Evolutionary conservation across 2,113 vertebrate genomes (phyloP).

Genomic region (Seriola aureovittata): DNA sequence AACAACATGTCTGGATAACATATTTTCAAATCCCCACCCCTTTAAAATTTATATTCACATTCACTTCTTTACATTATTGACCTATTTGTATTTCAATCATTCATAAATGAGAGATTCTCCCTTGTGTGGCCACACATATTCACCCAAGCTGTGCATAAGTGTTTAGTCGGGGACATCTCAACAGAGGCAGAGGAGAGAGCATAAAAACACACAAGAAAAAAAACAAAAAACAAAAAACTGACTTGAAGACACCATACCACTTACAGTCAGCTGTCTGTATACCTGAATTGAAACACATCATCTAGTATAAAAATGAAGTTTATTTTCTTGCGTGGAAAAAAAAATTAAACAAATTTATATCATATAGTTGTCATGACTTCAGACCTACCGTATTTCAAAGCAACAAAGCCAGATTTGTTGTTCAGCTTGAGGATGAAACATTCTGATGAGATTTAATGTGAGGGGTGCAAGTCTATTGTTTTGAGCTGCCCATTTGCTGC

Average conservation of each 20-base stretch:
- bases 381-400: conserved; percentile 1
- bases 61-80: too few species aligned
- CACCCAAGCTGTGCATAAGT: neutral
- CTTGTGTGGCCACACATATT: neutral
- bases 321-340: neutral
- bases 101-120: neutral
- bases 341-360: neutral
- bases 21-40: too few species aligned
- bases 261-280: neutral
- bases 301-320: neutral
- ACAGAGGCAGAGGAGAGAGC: neutral
- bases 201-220: neutral
- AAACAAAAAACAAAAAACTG: neutral
- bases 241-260: neutral
- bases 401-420: conserved; percentile 3
- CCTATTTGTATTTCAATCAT: neutral
- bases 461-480: conserved; percentile 52
- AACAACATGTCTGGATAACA: too few species aligned
- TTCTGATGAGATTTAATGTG: conserved; percentile 59
- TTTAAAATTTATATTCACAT: too few species aligned
- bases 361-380: neutral
- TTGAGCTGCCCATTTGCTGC: conserved; percentile 65
- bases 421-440: conserved; percentile 16
- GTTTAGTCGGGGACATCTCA: conserved; percentile 32
- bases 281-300: neutral